Percentiles rank a stretch among this genome's conserved stretches.
Conservation (phyloP, 2,888 invertebrate species). For the Cabera pusaria region DNA sequence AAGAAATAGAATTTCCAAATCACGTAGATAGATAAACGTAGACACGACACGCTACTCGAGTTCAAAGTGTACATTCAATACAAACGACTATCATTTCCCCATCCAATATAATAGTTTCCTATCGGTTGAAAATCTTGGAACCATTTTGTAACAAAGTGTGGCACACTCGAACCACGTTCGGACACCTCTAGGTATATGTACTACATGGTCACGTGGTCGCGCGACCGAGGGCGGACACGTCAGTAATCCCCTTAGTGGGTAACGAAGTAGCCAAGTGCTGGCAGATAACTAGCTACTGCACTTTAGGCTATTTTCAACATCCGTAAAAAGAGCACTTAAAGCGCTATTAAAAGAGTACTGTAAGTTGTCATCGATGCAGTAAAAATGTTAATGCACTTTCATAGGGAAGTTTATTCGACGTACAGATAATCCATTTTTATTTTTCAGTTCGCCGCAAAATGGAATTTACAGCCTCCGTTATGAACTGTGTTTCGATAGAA, state of each 20-base stretch:
- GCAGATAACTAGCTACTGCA: constrained; percentile 59
- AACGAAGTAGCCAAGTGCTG: constrained; percentile 62
- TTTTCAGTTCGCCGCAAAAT: too few relatives aligned
- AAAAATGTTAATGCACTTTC: constrained; percentile 14
- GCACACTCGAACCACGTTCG: constrained; percentile 8
- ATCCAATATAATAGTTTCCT: constrained; percentile 17
- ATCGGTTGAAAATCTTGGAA: constrained; percentile 18
- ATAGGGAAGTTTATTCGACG: constrained; percentile 14
- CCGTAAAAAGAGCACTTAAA: constrained; percentile 22
- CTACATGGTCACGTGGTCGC: constrained; percentile 35
- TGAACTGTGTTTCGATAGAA: too few relatives aligned
- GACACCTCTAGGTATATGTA: constrained; percentile 24
- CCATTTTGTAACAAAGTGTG: constrained; percentile 17
- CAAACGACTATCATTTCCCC: constrained; percentile 16
- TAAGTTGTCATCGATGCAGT: constrained; percentile 15
- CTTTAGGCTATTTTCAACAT: constrained; percentile 43
- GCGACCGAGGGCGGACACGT: constrained; percentile 32
- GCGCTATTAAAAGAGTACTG: constrained; percentile 15
- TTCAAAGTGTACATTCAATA: constrained; percentile 8
- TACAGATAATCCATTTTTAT: constrained; percentile 6
- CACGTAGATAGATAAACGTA: too few relatives aligned
- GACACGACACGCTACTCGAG: too few relatives aligned
- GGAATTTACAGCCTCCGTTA: too few relatives aligned
- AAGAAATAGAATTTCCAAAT: too few relatives aligned
- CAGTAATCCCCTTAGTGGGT: constrained; percentile 68